Base-by-base conservation (phyloP, 2,113 vertebrate species). In the Hippoglossus stenolepis region DNA sequence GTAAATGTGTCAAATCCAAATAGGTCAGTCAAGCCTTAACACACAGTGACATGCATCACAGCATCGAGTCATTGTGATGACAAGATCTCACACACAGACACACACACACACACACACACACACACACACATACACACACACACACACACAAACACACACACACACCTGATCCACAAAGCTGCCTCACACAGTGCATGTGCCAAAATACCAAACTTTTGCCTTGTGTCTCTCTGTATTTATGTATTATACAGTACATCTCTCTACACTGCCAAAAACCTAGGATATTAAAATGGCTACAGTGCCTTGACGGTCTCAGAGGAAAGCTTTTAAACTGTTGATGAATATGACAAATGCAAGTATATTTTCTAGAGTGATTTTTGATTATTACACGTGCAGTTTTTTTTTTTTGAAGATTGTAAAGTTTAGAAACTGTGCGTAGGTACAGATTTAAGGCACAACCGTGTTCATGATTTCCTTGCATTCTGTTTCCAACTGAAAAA, bases 291-390 rank as follows among this genome's bases (percentile, higher is more conserved):
- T 66, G 73, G 81, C 80, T 73, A 60, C 80, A 85, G 93, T 94
- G 93, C 93, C 93, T 94, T 54, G 77, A 79, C 60, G 49, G 71
- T 91, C 88, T 88, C 87, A 88, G 87, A 88, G 84, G 82, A 91
- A 90, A 79, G 81, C 65, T 71, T 89, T 92, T 56, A 53, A 79
- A 71, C 76, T 82, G 45, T 74, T 64, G 63, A 75, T 78, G 2
- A 66, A 38, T 68, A 63, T 72, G 47, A 79, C n/a, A 72, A 84
- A 86, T 84, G 56, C 78, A 83, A 75, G 70, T 87, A 79, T 90
- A 89, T 87, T 90, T 91, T 92, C 80, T 85, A 89, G 72, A 73
- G 74, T 82, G 62, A 47, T 70, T 71, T 85, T 79, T 80, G 53
- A 86, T 69, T 63, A 66, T 65, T 49, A 75, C n/a, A 70, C 70